Evolutionary conservation across 2,113 vertebrate genomes (phyloP).

Genomic region (Brachionichthys hirsutus): DNA sequence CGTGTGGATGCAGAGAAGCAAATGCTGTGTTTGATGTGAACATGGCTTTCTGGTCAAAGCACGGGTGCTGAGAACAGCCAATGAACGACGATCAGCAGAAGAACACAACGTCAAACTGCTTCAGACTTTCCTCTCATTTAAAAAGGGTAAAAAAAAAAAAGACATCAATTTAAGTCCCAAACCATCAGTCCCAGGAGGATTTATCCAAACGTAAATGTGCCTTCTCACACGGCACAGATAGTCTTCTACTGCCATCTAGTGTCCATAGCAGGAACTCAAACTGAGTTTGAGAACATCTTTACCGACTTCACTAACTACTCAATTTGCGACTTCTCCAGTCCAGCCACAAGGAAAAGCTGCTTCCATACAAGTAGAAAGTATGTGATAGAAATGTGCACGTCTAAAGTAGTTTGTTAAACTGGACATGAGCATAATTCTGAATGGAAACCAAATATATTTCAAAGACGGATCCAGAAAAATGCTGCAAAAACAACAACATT

Average conservation of each 20-base stretch:
- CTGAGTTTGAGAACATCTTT: not conserved
- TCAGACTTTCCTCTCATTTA: not conserved
- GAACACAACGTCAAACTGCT: not conserved
- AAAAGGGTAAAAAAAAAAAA: not conserved
- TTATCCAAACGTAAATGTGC: not conserved
- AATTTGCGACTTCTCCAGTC: no score
- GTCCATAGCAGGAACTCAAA: slow-evolving; percentile 3
- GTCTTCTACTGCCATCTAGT: slow-evolving; percentile 65
- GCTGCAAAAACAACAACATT: slow-evolving; percentile 17
- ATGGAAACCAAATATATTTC: slow-evolving; percentile 29
- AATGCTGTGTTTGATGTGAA: no score
- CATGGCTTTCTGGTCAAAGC: slow-evolving; percentile 7
- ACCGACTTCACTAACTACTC: no score
- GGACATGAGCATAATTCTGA: not conserved
- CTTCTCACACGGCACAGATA: not conserved
- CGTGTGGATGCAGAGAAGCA: no score
- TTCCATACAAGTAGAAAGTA: no score
- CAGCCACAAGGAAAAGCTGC: no score
- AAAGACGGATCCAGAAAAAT: not conserved
- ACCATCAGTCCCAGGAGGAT: not conserved
- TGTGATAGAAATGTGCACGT: no score
- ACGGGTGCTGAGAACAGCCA: not conserved
- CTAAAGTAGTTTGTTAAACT: no score
- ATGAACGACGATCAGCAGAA: not conserved
- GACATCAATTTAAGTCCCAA: not conserved